Evolutionary conservation across 1,140 invertebrate species (phyloP).

Genomic region (Homarus americanus): DNA sequence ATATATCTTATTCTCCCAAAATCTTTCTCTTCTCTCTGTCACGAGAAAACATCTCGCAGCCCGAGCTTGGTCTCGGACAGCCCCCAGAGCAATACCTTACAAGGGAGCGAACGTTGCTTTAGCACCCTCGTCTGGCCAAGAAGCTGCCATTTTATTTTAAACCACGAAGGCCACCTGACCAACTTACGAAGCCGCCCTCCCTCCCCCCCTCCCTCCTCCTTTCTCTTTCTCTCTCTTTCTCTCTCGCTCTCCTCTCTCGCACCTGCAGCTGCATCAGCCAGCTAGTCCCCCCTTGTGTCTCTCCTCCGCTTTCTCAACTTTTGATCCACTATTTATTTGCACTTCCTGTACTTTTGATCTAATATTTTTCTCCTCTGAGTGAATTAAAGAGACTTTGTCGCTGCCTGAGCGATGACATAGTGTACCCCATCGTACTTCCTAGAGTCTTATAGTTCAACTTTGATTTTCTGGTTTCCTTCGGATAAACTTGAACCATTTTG

Average conservation of each 20-base stretch:
- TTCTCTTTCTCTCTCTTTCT: slow-evolving; percentile 18
- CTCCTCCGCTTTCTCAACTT: neutral
- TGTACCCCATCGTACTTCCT: no score
- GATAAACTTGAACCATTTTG: no score
- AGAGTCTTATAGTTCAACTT: no score
- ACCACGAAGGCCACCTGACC: slow-evolving; percentile 37
- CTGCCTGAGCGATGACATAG: no score
- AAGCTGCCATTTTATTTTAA: slow-evolving; percentile 49
- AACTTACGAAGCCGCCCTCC: slow-evolving; percentile 2
- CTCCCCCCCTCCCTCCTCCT: neutral
- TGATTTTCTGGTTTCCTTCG: no score
- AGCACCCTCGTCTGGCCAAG: slow-evolving; percentile 32
- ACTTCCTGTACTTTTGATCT: neutral
- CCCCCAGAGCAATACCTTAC: slow-evolving; percentile 15
- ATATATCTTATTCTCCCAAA: neutral
- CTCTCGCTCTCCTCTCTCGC: neutral
- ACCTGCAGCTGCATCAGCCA: neutral
- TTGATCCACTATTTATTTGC: neutral
- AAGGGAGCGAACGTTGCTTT: slow-evolving; percentile 3
- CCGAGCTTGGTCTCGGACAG: neutral
- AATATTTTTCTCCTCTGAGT: neutral
- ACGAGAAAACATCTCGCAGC: no score
- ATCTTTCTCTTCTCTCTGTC: neutral
- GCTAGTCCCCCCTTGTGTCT: neutral
- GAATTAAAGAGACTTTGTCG: neutral